Evolutionary conservation across 1,140 invertebrate species (phyloP).

Genomic region (Drosophila varians): DNA sequence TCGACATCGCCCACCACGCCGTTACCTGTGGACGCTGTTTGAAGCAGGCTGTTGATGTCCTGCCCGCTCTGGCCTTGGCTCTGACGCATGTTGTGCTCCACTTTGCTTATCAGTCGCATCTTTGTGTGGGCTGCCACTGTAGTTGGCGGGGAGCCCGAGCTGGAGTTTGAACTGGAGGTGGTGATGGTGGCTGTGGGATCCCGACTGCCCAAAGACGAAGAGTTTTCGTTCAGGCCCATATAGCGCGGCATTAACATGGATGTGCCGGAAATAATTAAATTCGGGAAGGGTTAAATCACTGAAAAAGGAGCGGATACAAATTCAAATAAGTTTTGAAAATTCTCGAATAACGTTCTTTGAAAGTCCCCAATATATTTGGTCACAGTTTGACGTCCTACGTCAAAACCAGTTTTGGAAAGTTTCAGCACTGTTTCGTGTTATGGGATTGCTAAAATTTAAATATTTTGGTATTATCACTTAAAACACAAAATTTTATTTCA

Average conservation of each 20-base stretch:
- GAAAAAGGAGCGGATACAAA: background rate
- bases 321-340: background rate
- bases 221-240: slow-evolving; percentile 46
- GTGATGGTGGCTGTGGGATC: background rate
- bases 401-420: slow-evolving; percentile 13
- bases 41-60: slow-evolving; percentile 63
- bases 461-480: background rate
- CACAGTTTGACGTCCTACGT: background rate
- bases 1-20: slow-evolving; percentile 74
- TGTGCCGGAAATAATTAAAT: background rate
- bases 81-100: slow-evolving; percentile 73
- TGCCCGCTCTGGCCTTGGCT: slow-evolving; percentile 42
- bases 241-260: slow-evolving; percentile 69
- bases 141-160: slow-evolving; percentile 24
- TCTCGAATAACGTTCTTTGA: background rate
- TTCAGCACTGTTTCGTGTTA: too few relatives aligned
- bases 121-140: slow-evolving; percentile 71
- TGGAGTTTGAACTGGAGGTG: slow-evolving; percentile 15
- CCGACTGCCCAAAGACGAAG: slow-evolving; percentile 33
- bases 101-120: slow-evolving; percentile 68
- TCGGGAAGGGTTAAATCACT: slow-evolving; percentile 10
- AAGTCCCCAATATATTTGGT: background rate
- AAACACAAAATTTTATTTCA: background rate
- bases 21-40: slow-evolving; percentile 64
- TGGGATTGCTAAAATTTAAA: background rate